phyloP scores from a whole-genome alignment of 2,888 invertebrate species.

The Sericinus montela region DNA sequence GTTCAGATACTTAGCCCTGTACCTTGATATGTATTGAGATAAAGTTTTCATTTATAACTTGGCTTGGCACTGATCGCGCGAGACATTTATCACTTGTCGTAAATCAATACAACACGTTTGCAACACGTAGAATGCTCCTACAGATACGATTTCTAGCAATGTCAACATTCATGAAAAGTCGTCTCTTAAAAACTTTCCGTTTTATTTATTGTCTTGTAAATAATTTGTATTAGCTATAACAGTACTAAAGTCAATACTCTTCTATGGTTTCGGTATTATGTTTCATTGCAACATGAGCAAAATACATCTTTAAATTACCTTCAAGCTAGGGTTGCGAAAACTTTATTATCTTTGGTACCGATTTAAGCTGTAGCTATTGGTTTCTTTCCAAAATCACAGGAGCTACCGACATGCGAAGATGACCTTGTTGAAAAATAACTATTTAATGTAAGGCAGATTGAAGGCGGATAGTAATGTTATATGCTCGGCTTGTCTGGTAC shows the following conservation, averaged over 20 bases:
- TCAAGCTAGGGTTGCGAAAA: neutral
- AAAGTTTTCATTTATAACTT: neutral
- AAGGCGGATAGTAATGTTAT: no score
- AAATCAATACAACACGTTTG: constrained; percentile 4
- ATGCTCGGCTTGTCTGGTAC: no score
- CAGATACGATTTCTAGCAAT: neutral
- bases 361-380: neutral
- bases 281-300: neutral
- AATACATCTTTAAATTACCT: neutral
- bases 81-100: neutral
- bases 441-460: no score
- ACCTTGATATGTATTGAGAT: neutral
- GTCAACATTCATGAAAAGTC: neutral
- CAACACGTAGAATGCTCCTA: no score
- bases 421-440: no score
- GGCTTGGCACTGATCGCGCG: neutral
- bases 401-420: no score
- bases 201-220: neutral
- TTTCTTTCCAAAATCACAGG: no score
- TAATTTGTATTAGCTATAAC: neutral
- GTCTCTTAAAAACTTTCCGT: neutral
- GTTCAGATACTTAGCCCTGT: neutral
- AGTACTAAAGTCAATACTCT: no score
- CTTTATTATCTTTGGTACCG: no score
- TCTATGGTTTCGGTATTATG: no score